Evolutionary conservation across 2,888 invertebrate species (phyloP), one percentile per base, ranked within the genome.

Genomic region (Petrolisthes manimaculis): DNA sequence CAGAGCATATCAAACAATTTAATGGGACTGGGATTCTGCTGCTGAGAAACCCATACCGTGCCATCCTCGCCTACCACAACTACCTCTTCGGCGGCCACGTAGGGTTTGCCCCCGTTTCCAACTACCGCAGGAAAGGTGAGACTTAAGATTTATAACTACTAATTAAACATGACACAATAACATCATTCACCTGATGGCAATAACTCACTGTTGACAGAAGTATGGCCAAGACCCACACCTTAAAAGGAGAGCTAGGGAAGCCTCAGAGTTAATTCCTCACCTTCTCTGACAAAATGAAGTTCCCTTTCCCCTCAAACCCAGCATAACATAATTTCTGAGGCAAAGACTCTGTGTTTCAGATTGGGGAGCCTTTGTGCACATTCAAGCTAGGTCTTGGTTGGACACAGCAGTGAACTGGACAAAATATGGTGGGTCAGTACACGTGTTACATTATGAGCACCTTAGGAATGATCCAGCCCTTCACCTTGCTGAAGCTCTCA

Each of bases 11-110:
- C 5, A 75, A 90, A 69, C 82, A 90, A n/a, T 92, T 92, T 86
- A 87, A 89, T 24, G 91, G 92, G 5, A 88, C 91, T 5, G 92
- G 90, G 1, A 92, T 93, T 55, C 90, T 93, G 4, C 88, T 93
- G 3, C 86, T 93, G 5, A 86, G 93, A 54, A 93, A 93, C 86
- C 93, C 93, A n/a, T 92, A 92, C 89, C 91, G 92, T 21, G 92
- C 93, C 61, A 92, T 93, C 24, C 89, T 93, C 18, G 92, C 93
- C 14, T 92, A 92, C 87, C 92, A 92, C 56, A 92, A 93, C 86
- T 93, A 92, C 90, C 88, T 92, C 54, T 92, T 92, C 91, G 92
- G 92, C 2, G 93, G 93, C 0, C 93, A 93, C 89, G 92, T 91
- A 4, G 92, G 92, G 0, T 92, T 91, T 88, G 92, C 92, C 6